Base-by-base conservation (phyloP, 2,888 invertebrate species). In the Cosmorhoe ocellata region DNA sequence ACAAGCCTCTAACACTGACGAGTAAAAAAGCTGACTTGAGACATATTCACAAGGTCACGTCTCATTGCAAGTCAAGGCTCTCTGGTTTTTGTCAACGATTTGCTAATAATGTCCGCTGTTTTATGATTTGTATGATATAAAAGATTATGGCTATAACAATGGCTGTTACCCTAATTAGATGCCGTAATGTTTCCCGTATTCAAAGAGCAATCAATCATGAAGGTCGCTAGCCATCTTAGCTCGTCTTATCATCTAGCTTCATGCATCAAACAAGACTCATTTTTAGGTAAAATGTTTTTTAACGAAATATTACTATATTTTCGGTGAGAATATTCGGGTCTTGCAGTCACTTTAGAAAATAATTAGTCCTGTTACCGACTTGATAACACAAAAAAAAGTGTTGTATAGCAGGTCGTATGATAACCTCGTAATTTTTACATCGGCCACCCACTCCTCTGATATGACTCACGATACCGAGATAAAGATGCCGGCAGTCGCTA, bases 361-460 rank as follows among this genome's bases (percentile, higher is more conserved):
- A 18, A 32, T 36, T 30, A 38, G 7, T 11, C 5, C 3, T 39
- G 28, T 32, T 33, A 33, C 38, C 32, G 33, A 12, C 33, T 34
- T 34, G 47, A 24, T 40, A 47, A 30, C 30, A 36, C 12, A 27
- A 33, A 39, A 47, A 33, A 13, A 5, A 6, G 10, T 31, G 22
- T 8, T 24, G 13, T 14, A 28, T 27, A 31, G 14, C 30, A 10
- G 33, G 36, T 40, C 18, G 37, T 31, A 26, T 12, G 49, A 58
- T 58, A 58, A 58, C 58, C 55, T 50, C 24, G 13, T 22, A 45
- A 18, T 48, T 46, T 30, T 26, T 26, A 18, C 40, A 12, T 32
- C 40, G 34, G 31, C 11, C 18, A 3, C 44, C 51, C 55, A 43
- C 36, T 45, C 42, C 37, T 44, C 41, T 40, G 36, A 51, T 51